Evolutionary conservation across 2,113 vertebrate species (phyloP), one percentile per base, ranked within the genome.

Genomic region (Dunckerocampus dactyliophorus): DNA sequence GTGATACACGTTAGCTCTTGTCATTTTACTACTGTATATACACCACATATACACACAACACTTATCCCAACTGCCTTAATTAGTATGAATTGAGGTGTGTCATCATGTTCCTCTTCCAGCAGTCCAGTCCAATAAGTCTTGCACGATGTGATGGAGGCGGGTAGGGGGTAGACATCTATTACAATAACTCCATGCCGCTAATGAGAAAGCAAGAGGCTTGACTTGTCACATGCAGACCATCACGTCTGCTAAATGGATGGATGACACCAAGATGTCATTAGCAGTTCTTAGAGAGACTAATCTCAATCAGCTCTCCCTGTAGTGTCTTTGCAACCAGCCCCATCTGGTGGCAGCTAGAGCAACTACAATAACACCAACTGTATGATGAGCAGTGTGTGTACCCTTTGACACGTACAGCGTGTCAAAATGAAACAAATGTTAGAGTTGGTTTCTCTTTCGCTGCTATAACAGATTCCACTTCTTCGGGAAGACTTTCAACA

Each of bases 181-280:
- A 77, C 73, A 62, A 79, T 81, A 72, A 79, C 77, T 76, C 75
- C 71, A 80, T 82, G 65, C 62, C 21, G 72, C 81, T 85, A 87
- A 88, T 85, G 81, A 85, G 79, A 77, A 86, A 81, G 82, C 75
- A 87, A 81, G 82, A 83, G 79, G 74, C 72, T 79, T 75, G 78
- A 82, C 84, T 83, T 82, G 80, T 78, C 76, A 83, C 77, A 80
- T 72, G 78, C 77, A 83, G 84, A 74, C 76, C 73, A 76, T 79
- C 77, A 72, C 82, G 80, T 81, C 81, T 68, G 66, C 70, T 82
- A 59, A 58, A 77, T 76, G 77, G 70, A 77, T 76, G 76, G 70
- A 75, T 77, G 48, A 72, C 82, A 74, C 71, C 66, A 67, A 59
- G 75, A 74, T 71, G 65, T 71, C 77, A 80, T 81, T 77, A 66